Evolutionary conservation across 2,888 invertebrate genomes (phyloP).

Genomic region (Poecilus cupreus): DNA sequence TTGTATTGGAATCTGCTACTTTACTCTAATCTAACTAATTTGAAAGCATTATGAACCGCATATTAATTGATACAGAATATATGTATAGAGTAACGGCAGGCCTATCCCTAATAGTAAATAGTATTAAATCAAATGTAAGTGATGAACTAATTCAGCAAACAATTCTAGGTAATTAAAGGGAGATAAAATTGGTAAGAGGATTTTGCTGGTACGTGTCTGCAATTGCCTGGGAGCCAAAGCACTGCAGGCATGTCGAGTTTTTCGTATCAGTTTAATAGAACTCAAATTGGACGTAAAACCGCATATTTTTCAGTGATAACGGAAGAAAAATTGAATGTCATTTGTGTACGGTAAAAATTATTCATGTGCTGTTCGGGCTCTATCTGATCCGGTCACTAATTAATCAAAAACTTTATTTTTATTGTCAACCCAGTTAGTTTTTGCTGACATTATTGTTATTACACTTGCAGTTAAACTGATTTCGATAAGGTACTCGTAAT

Average conservation of each 20-base stretch:
- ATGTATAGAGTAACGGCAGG: too few relatives aligned
- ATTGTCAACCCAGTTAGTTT: not conserved
- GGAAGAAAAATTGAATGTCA: constrained; percentile 56
- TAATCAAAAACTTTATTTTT: constrained; percentile 44
- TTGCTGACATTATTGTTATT: constrained; percentile 10
- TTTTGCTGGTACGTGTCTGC: not conserved
- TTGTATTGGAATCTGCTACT: too few relatives aligned
- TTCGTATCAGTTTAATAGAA: constrained; percentile 52
- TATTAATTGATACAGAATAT: too few relatives aligned
- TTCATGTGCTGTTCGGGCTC: constrained; percentile 6
- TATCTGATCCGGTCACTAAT: constrained; percentile 33
- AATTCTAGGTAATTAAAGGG: too few relatives aligned
- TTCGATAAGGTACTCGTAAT: not conserved
- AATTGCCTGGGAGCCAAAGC: not conserved
- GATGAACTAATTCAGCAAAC: too few relatives aligned
- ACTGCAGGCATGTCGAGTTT: not conserved
- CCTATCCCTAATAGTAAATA: too few relatives aligned
- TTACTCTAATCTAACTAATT: too few relatives aligned
- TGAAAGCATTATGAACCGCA: too few relatives aligned
- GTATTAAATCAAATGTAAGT: too few relatives aligned
- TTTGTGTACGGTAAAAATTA: constrained; percentile 53
- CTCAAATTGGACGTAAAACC: constrained; percentile 58
- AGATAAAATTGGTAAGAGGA: not conserved
- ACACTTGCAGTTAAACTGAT: not conserved
- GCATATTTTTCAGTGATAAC: constrained; percentile 55